Evolutionary conservation across 2,888 invertebrate species (phyloP), one percentile per base, ranked within the genome.

Genomic region (Hofmannophila pseudospretella): DNA sequence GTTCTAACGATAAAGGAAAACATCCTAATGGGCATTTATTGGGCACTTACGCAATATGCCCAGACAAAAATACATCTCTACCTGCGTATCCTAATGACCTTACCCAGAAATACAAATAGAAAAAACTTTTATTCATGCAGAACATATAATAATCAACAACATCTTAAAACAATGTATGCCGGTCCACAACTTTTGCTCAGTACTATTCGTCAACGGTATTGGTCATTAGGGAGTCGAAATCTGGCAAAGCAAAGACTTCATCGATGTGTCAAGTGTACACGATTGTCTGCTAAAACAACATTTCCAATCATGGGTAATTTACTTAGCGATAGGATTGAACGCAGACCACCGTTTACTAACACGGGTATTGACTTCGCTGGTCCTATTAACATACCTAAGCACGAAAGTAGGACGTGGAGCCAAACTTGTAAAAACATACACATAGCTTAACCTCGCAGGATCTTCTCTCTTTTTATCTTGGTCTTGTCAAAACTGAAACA

Each of bases 201-300:
- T 3, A 12, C 22, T 2, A 22, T 49, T 4, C 27, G 45, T 7
- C 39, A 44, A 19, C 30, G 2, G 1, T 50, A 44, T 13, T 49
- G 49, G 48, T 41, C 50, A 4, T 11, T 49, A 5, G 43, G 46
- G 1, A 52, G 49, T 2, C 38, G 48, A 29, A 44, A 44, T 20
- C 32, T 50, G 2, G 33, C 51, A 2, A 42, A 33, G 23, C 3
- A 14, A 2, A 37, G 5, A 5, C 38, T 42, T 1, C 27, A 23
- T 9, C 33, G 34, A 12, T 54, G 54, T 29, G 28, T 48, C 7
- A 30, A 9, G 0, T 51, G 49, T 20, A 14, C n/a, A 7, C 29
- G 47, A 4, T 27, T 33, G 4, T 44, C 37, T 13, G 37, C 37
- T 7, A 22, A 45, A 16, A 34, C 30, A 5, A 9, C 42, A 8